phyloP scores from a whole-genome alignment of 2,888 invertebrate species.

The Heliconius sara region DNA sequence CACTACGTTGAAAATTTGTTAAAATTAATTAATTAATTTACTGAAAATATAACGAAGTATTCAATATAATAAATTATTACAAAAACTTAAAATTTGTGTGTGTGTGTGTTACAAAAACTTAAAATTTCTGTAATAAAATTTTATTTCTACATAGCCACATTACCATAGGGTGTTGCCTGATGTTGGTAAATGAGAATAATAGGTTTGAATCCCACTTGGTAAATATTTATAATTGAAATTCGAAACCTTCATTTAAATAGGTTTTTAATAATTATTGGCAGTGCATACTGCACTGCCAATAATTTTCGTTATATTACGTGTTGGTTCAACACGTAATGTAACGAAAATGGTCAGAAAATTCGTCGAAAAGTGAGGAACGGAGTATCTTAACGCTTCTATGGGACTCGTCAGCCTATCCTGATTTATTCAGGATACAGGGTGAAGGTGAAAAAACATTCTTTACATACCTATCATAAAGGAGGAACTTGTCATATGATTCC shows the following conservation, averaged over 20 bases:
- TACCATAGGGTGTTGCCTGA: no score
- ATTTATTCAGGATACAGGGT: neutral
- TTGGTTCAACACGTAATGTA: neutral
- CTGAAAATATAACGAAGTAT: neutral
- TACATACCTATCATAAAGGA: conserved; percentile 85
- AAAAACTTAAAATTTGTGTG: neutral
- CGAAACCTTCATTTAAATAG: no score
- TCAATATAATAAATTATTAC: neutral
- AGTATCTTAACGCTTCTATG: neutral
- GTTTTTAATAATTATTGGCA: no score
- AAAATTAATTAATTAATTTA: conserved; percentile 16
- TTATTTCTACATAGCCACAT: neutral
- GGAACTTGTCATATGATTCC: conserved; percentile 85
- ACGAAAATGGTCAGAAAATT: neutral
- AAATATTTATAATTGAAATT: neutral
- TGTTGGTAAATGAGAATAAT: no score
- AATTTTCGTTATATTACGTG: no score
- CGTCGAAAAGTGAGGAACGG: no score
- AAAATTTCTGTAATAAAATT: no score
- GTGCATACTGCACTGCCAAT: neutral
- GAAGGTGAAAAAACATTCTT: neutral
- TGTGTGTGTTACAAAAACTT: neutral
- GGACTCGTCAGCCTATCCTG: neutral
- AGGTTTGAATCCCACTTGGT: no score
- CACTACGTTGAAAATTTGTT: neutral